phyloP scores from a whole-genome alignment of 2,888 invertebrate species.

The Chrysomela aeneicollis region DNA sequence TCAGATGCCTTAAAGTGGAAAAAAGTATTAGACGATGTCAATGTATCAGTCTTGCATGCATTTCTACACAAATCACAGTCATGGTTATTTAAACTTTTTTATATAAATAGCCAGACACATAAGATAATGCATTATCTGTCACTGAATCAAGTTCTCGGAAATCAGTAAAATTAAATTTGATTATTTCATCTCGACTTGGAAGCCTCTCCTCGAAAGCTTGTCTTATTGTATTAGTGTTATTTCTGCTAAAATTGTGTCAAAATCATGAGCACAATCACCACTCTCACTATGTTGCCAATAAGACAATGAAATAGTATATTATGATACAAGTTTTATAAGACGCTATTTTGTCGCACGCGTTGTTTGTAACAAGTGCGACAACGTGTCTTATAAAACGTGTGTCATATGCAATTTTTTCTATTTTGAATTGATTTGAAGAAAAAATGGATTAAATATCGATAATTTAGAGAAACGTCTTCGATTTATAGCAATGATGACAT shows the following conservation, averaged over 20 bases:
- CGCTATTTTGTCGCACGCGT: too few species aligned
- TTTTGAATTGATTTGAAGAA: too few species aligned
- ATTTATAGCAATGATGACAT: too few species aligned
- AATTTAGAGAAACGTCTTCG: too few species aligned
- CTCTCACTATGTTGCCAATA: constrained; percentile 18
- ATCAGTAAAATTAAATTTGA: constrained; percentile 12
- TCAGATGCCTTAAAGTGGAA: constrained; percentile 9
- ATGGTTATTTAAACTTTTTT: constrained; percentile 18
- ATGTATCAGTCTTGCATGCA: constrained; percentile 9
- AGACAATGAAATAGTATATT: too few species aligned
- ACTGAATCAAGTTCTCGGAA: background rate
- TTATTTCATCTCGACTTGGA: background rate
- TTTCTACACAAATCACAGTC: constrained; percentile 9
- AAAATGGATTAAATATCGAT: too few species aligned
- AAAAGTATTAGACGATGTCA: constrained; percentile 7
- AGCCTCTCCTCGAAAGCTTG: background rate
- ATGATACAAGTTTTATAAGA: too few species aligned
- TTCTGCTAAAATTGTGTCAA: constrained; percentile 8
- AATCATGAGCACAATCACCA: constrained; percentile 20
- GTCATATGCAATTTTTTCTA: too few species aligned
- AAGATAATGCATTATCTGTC: constrained; percentile 15
- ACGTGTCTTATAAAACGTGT: too few species aligned
- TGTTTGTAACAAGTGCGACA: too few species aligned
- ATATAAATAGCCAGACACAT: constrained; percentile 16
- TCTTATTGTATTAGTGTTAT: background rate